Base-by-base conservation (phyloP, 2,113 vertebrate species). In the Xenopus borealis region DNA sequence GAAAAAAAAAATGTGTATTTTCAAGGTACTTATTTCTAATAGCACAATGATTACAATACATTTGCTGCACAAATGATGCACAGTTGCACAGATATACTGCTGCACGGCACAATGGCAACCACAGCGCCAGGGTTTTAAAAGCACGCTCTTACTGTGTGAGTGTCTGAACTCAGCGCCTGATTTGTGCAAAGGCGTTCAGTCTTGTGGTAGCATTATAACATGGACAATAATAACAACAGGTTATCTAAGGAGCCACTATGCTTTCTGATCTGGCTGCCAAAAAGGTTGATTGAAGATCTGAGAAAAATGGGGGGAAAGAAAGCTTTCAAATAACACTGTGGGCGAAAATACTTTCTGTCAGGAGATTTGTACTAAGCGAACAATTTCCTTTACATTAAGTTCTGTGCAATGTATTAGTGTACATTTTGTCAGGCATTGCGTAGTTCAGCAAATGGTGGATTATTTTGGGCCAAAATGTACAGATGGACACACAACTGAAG, bases 271-370 rank as follows among this genome's bases (percentile, higher is more conserved):
- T 12, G 10, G 18, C 65, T 47, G 65, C 44, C 46, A 67, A 61
- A 67, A 67, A 67, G 65, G 65, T 45, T 67, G 65, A 45, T 18
- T 67, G 65, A 67, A 46, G 65, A 20, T 67, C 46, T 20, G 40
- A 52, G 44, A 23, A 19, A 50, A 67, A 67, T 9, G 18, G 19
- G 50, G 12, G 19, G 13, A 23, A 18, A 19, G 50, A 67, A 67
- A 47, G 45, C 65, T 67, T 50, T 67, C 33, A 47, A 27, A 10
- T 50, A 19, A 45, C 65, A 67, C 65, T 50, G 12, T 47, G n/a
- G 44, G 65, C 12, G 33, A 50, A 50, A 20, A 52, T n/a, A 30
- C 65, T 67, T 67, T n/a, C 18, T 20, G 19, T 67, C 18, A 23
- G 33, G n/a, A 50, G 65, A 19, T 67, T 50, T 67, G 19, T 67